Evolutionary conservation across 1,140 invertebrate genomes (phyloP), one percentile per base, ranked within the genome.

Genomic region (Mya arenaria): DNA sequence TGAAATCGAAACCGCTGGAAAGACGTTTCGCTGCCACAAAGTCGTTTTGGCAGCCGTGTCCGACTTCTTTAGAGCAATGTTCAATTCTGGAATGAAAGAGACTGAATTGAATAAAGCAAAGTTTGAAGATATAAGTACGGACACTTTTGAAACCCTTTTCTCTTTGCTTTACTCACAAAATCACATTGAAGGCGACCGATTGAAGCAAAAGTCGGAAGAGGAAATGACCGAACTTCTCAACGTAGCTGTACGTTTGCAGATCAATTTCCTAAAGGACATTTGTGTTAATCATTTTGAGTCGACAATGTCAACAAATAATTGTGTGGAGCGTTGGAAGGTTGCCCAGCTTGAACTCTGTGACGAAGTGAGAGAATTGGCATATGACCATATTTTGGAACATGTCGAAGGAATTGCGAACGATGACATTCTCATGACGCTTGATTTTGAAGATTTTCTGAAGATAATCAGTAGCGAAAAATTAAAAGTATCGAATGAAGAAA

Each of bases 61-160:
- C 56, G 37, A 74, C 25, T 90, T 89, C 84, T 90, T 90, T 80
- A 75, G 66, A 48, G 71, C 84, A 0, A 88, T 90, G 88, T 90
- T 90, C 73, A 84, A 63, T 30, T 84, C 84, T 1, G 81, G 85
- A 23, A 90, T 89, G 89, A 48, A 58, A 37, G 89, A 89, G 55
- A 83, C 48, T n/a, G 74, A 56, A 28, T 37, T 77, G 36, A 66
- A 62, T 15, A 65, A 74, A 15, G 81, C 85, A 0, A 80, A 65
- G 6, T 80, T 89, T 25, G 66, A 85, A 13, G 89, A 90, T 60
- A 78, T 90, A 8, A 65, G 30, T 41, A 28, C 66, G 10, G 60
- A 48, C 15, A 58, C 74, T 1, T 65, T 77, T 66, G 19, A 25
- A 10, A 77, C 32, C 28, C 13, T 80, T 80, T 87, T 80, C 48